A percentile compares a stretch with the other conserved stretches of the same genome.
Conservation (phyloP, 2,113 vertebrate genomes). For the Corvus cornix region DNA sequence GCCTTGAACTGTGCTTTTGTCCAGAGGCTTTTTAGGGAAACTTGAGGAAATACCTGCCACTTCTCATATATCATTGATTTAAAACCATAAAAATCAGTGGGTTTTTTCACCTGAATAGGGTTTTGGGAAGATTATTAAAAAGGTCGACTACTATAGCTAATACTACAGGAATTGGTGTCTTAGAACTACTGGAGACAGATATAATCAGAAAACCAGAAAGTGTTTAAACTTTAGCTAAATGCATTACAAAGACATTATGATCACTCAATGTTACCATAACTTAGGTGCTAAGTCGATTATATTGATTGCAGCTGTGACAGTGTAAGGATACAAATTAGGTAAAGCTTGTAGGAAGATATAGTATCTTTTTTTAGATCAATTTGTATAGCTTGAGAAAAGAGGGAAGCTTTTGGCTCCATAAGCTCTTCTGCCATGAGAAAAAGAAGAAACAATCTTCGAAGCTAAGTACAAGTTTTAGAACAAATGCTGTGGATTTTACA, state of each 20-base stretch:
- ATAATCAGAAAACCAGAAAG: not conserved
- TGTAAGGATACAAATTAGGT: conserved; percentile 1
- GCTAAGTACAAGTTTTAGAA: not conserved
- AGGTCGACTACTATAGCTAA: not conserved
- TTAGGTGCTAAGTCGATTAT: not conserved
- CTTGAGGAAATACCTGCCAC: not conserved
- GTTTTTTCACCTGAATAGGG: not conserved
- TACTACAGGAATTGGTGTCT: not conserved
- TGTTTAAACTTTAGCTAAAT: conserved; percentile 8
- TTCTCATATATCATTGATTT: not conserved
- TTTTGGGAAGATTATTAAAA: not conserved
- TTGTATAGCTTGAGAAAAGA: not conserved
- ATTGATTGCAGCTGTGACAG: conserved; percentile 5
- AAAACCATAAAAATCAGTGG: not conserved
- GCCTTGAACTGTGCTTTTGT: not conserved
- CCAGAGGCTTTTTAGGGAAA: not conserved
- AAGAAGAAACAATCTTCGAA: not conserved
- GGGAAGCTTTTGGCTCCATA: not conserved
- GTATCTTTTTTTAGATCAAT: not conserved
- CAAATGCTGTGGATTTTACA: not conserved
- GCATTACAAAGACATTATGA: conserved; percentile 11
- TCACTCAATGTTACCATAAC: not conserved
- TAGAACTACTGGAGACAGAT: not conserved
- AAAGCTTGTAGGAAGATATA: not conserved
- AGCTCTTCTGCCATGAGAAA: not conserved